Base-by-base conservation (phyloP, 1,140 invertebrate genomes). In the Heliconius melpomene region DNA sequence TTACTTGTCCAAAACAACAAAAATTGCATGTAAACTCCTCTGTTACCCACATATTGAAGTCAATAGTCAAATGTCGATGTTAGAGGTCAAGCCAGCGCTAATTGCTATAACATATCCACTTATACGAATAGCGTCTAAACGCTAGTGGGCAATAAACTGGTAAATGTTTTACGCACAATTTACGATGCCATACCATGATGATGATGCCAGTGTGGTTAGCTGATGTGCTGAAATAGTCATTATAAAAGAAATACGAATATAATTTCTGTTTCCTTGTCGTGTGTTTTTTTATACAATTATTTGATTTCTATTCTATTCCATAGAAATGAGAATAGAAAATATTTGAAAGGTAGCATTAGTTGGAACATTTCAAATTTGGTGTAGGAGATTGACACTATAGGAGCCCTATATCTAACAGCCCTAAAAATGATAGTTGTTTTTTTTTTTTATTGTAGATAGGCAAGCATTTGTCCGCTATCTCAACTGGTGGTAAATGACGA, bases 61-160 rank as follows among this genome's bases (percentile, higher is more conserved):
- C 26, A 75, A 75, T 66, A 60, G 26, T 26, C 32, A 23, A 75
- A 66, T 66, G 52, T 75, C 74, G 54, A 40, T 54, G 74, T 38
- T 38, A 75, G n/a, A 75, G 74, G 54, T 75, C 74, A 40, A 13
- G 3, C 26, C 13, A 6, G 1, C 29, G 60, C 11, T 29, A 66
- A 29, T 26, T 13, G 26, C 18, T 66, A 16, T 66, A 29, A 66
- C 26, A 66, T 66, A 66, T 23, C 1, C 9, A 23, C 8, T 60
- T 60, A 66, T 66, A 66, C 26, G 50, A 20, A 20, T 7, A 66
- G 26, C 60, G 60, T 66, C 26, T 66, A 66, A 66, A 66, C 23
- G 60, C 26, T 66, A 29, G 60, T 66, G 13, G 16, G 60, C 9
- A 66, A 29, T 29, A 29, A 29, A 29, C 26, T 20, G 60, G 57